Percentiles rank a stretch among this genome's conserved stretches.
Conservation (phyloP, 2,113 vertebrate species). For the Orthonyx spaldingii region DNA sequence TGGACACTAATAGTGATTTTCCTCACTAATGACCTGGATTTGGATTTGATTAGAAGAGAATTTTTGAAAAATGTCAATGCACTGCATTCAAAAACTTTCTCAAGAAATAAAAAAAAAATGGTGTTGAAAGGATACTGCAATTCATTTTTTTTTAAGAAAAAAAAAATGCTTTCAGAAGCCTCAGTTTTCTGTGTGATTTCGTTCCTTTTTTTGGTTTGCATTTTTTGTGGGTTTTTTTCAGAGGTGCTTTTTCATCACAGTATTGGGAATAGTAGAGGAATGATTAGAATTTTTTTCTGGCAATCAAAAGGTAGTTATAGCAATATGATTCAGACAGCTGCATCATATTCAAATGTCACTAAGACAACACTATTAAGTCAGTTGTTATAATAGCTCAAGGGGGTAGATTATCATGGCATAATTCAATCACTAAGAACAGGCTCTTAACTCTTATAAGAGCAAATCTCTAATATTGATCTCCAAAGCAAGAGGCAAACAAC, state of each 20-base stretch:
- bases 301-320: constrained; percentile 1
- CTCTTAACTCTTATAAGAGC: constrained; percentile 17
- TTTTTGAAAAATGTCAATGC: not conserved
- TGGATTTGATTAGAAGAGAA: not conserved
- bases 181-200: not conserved
- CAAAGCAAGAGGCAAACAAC: constrained; percentile 12
- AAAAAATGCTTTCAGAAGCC: not conserved
- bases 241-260: not conserved
- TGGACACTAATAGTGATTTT: not conserved
- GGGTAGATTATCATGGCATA: constrained; percentile 2
- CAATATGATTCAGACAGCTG: not conserved
- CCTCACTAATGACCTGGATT: not conserved
- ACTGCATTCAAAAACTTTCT: not conserved
- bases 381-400: constrained; percentile 33
- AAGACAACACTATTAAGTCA: constrained; percentile 16
- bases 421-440: constrained; percentile 16
- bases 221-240: not conserved
- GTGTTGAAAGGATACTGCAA: not conserved
- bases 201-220: not conserved
- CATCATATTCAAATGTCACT: constrained; percentile 49
- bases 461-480: constrained; percentile 36
- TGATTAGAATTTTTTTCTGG: not conserved
- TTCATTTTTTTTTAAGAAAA: not conserved
- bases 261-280: not conserved
- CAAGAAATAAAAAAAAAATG: not conserved